Evolutionary conservation across 2,888 invertebrate species (phyloP), one percentile per base, ranked within the genome.

Genomic region (Fissipunctia ypsillon): DNA sequence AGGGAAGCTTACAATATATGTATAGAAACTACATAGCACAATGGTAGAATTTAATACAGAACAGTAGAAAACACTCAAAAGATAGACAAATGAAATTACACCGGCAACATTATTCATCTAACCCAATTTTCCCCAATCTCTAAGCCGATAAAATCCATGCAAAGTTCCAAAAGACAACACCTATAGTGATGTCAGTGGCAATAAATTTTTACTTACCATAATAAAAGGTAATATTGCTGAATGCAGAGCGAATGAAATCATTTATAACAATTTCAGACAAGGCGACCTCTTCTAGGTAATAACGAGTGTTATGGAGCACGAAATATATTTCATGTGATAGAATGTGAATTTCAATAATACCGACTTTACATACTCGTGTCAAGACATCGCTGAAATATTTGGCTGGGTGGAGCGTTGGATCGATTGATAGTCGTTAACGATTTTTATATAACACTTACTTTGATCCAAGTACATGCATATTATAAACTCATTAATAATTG

Each of bases 191-290:
- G 67, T 74, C 70, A 78, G 25, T 31, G 28, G 57, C 67, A 69
- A 84, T 87, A 87, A 61, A 64, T 80, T 83, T 82, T 76, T 85
- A 85, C 28, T 80, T 83, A 72, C 72, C 43, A 66, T 70, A 79
- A 73, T 85, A 85, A 75, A 78, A 77, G 85, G 80, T 80, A 79
- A 83, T 80, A 83, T 83, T 70, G 81, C 76, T 81, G 76, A 81
- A 81, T 80, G 76, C 78, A 63, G 76, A 76, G 61, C 59, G 69
- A 83, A 73, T 73, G 60, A 81, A 80, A 78, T 78, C 81, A 85
- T 86, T 87, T 84, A 81, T 86, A 75, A 81, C 84, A 76, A 80
- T 84, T 83, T 74, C 76, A 75, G 77, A 77, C 66, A 73, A 73
- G 73, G 77, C 73, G 69, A 86, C 75, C 84, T 82, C 84, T 84